Evolutionary conservation across 2,888 invertebrate genomes (phyloP), one percentile per base, ranked within the genome.

Genomic region (Orgyia antiqua): DNA sequence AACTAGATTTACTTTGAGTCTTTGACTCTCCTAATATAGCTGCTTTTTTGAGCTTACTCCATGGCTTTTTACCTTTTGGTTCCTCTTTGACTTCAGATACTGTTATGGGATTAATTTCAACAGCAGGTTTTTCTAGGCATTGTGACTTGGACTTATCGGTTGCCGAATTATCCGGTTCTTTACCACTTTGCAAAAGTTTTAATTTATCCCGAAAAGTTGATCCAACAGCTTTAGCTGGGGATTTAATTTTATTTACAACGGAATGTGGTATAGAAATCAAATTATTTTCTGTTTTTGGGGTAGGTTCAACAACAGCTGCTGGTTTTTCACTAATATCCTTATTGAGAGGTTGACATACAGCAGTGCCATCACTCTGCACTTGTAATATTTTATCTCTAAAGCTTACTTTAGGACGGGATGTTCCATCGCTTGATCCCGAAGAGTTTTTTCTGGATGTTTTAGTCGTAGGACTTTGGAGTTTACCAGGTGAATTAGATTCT

Each of bases 21-120:
- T 84, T 86, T 15, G 84, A 65, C 31, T 86, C 89, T 20, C 89
- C 86, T 51, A 89, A 74, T 45, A 90, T 89, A 19, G 90, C 84
- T 8, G 94, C 94, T 64, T 93, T 90, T 67, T 94, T 94, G 24
- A 94, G 77, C 78, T 93, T 93, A 8, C 89, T 89, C 94, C 94
- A 94, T 1, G 92, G 91, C 51, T 89, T 91, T 58, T 89, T 91
- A 26, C 55, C 71, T 50, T 73, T 87, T 7, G 67, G 49, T 25
- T 80, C 79, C 27, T 78, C 79, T 52, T 69, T 72, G 13, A 13
- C 48, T 50, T 77, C 82, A 13, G 58, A 51, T 15, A 57, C 39
- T 48, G 65, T 70, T 28, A 77, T 38, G 29, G 73, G 67, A 31
- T 51, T 58, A 49, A 74, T 71, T 76, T 78, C 76, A 38, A 61